phyloP scores from a whole-genome alignment of 2,888 invertebrate species.

The Micoletzkya japonica region DNA sequence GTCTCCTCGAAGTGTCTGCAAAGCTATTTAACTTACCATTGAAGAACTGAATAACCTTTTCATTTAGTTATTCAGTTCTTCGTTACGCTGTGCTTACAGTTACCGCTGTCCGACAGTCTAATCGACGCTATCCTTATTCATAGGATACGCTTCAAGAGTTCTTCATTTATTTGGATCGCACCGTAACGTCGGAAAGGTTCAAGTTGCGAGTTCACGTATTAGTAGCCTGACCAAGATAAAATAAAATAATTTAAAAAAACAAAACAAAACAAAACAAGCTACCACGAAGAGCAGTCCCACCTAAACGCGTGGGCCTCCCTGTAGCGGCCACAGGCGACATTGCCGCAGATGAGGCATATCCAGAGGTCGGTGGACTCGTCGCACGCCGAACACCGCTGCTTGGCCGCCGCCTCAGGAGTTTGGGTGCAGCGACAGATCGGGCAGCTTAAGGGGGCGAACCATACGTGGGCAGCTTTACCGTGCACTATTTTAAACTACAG shows the following conservation, averaged over 20 bases:
- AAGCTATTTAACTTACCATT: conserved; percentile 20
- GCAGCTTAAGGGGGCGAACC: conserved; percentile 75
- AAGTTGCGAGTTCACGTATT: too few species aligned
- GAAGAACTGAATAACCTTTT: not conserved
- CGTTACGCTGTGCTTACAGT: too few species aligned
- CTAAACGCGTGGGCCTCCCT: conserved; percentile 86
- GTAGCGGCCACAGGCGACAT: conserved; percentile 94
- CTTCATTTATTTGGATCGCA: too few species aligned
- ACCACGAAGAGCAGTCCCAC: conserved; percentile 58
- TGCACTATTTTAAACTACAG: too few species aligned
- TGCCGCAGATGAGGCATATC: conserved; percentile 98
- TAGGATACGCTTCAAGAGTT: too few species aligned
- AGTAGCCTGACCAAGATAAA: too few species aligned
- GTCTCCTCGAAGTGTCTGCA: conserved; percentile 87
- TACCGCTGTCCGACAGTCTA: too few species aligned
- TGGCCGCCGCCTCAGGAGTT: conserved; percentile 76
- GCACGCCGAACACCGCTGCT: conserved; percentile 74
- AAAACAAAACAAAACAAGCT: not conserved
- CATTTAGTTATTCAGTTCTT: too few species aligned
- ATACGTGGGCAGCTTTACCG: not conserved
- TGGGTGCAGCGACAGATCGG: conserved; percentile 92
- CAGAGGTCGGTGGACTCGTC: conserved; percentile 76
- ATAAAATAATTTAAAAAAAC: not conserved
- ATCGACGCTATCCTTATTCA: too few species aligned
- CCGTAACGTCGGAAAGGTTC: too few species aligned